These are phyloP conservation scores for Scartelaos histophorus DNA, from an alignment of 2,113 vertebrate species.

Conservation along the genomic window DNA sequence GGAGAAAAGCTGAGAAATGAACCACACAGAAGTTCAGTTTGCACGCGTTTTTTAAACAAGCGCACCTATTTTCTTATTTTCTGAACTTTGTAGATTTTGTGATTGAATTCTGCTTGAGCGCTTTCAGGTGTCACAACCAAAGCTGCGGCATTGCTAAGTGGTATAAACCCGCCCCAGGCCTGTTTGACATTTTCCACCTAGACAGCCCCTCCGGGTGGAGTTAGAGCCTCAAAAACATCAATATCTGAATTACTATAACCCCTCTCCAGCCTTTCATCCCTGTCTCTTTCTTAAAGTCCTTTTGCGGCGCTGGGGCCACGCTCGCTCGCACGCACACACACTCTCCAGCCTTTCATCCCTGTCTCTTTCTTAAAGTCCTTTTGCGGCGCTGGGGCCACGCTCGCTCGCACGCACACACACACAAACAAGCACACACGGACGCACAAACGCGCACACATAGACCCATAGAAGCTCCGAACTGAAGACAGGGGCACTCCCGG, in stretches of 20 bases:
- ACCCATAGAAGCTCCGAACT: neutral
- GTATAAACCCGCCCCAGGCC: conserved; percentile 32
- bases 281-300: conserved; percentile 55
- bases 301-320: conserved; percentile 29
- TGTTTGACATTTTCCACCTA: conserved; percentile 58
- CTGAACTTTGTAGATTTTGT: neutral
- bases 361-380: conserved; percentile 53
- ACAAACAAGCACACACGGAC: conserved; percentile 21
- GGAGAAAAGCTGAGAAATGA: neutral
- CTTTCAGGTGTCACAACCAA: conserved; percentile 22
- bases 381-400: conserved; percentile 28
- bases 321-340: conserved; percentile 12
- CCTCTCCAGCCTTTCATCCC: conserved; percentile 35
- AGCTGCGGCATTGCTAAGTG: conserved; percentile 41
- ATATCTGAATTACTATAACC: conserved; percentile 62
- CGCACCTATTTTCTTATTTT: neutral
- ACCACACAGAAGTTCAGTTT: neutral
- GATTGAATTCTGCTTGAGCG: conserved; percentile 7
- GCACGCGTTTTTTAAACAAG: neutral
- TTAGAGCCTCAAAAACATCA: conserved; percentile 60
- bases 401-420: conserved; percentile 16
- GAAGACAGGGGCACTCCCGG: conserved; percentile 6
- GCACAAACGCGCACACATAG: conserved; percentile 6
- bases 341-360: conserved; percentile 39
- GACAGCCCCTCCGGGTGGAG: conserved; percentile 59